Evolutionary conservation across 2,113 vertebrate genomes (phyloP).

Genomic region (Lota lota): DNA sequence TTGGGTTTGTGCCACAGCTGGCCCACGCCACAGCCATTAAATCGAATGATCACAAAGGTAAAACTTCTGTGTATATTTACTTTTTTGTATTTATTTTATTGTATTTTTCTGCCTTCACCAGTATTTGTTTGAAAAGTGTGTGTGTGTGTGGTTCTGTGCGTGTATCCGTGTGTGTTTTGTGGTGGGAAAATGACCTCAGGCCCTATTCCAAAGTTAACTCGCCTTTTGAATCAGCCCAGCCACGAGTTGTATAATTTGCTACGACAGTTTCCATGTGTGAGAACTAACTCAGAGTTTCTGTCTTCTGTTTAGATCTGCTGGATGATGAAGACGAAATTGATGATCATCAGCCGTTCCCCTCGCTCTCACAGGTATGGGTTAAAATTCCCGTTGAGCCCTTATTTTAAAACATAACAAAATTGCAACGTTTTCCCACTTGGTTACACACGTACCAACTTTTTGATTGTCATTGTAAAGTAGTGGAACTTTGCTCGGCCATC

Average conservation of each 20-base stretch:
- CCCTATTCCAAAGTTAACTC: no score
- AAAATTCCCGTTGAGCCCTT: no score
- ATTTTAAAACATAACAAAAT: no score
- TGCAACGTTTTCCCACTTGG: no score
- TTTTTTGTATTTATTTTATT: neutral
- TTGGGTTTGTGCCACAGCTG: conserved; percentile 71
- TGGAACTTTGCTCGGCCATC: no score
- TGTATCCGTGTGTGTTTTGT: neutral
- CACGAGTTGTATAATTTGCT: no score
- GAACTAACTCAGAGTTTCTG: neutral
- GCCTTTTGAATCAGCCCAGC: no score
- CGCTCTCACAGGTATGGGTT: conserved; percentile 82
- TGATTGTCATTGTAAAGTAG: no score
- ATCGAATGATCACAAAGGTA: conserved; percentile 84
- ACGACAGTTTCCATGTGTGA: neutral
- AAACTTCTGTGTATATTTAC: neutral
- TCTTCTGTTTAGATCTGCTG: conserved; percentile 71
- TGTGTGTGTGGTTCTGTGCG: no score
- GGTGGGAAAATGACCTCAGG: no score
- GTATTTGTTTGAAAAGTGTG: neutral
- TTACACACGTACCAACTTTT: no score
- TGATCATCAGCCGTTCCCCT: conserved; percentile 95
- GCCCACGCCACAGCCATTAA: conserved; percentile 84
- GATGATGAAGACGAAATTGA: conserved; percentile 85
- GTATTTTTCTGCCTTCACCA: no score